Evolutionary conservation across 1,140 invertebrate species (phyloP).

Genomic region (Magallana ariakensis): DNA sequence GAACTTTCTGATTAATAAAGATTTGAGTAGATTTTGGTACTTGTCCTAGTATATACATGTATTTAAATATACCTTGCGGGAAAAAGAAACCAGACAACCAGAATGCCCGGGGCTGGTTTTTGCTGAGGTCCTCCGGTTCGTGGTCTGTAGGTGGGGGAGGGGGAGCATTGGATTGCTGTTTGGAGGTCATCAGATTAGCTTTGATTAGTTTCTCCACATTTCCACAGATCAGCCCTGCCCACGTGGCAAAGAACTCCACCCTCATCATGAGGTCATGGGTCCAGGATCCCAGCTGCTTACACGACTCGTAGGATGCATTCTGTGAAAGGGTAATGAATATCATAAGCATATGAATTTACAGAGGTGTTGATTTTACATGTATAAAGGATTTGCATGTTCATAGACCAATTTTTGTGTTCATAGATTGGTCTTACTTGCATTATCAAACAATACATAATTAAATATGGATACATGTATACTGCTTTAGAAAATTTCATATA

Average conservation of each 20-base stretch:
- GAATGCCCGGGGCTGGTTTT: constrained; percentile 73
- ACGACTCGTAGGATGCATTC: constrained; percentile 76
- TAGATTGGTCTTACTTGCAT: no score
- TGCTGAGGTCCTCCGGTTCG: constrained; percentile 53
- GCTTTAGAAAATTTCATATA: no score
- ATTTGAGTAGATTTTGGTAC: no score
- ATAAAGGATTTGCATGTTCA: no score
- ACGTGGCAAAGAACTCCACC: constrained; percentile 84
- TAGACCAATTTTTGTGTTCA: no score
- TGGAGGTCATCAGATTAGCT: constrained; percentile 29
- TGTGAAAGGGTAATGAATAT: constrained; percentile 52
- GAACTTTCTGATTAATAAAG: no score
- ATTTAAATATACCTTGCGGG: constrained; percentile 84
- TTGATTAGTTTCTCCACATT: constrained; percentile 68
- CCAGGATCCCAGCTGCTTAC: constrained; percentile 76
- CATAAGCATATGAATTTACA: no score
- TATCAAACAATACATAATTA: no score
- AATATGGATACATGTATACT: no score
- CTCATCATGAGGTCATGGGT: constrained; percentile 83
- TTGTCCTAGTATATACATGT: no score
- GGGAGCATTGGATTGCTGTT: constrained; percentile 22
- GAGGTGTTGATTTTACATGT: no score
- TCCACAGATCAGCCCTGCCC: constrained; percentile 72
- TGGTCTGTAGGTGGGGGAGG: constrained; percentile 50
- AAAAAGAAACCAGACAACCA: constrained; percentile 95